These are phyloP conservation scores for Willisornis vidua DNA, from an alignment of 2,113 vertebrate genomes.

Conservation along the genomic window DNA sequence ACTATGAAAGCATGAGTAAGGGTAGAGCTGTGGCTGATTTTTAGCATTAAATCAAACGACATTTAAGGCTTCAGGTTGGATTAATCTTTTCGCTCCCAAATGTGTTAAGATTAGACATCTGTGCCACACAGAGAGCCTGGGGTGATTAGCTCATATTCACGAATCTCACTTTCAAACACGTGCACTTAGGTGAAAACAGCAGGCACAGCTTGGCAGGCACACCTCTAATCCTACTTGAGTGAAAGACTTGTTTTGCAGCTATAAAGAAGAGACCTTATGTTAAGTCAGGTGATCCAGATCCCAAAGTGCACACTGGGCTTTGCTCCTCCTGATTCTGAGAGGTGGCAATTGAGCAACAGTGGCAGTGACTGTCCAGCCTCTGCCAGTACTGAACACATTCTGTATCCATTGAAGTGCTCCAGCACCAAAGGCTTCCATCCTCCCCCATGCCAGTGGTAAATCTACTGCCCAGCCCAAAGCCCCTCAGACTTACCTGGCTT, in stretches of 20 bases:
- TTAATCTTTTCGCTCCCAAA: background rate
- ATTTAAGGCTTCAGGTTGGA: background rate
- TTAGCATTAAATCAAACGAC: background rate
- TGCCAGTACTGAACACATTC: background rate
- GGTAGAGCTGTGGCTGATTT: background rate
- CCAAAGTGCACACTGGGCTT: background rate
- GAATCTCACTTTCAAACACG: background rate
- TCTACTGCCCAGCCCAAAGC: background rate
- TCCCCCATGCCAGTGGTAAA: background rate
- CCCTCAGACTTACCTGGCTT: slow-evolving; percentile 51
- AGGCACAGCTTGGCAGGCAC: background rate
- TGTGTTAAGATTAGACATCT: background rate
- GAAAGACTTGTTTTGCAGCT: background rate
- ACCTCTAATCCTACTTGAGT: background rate
- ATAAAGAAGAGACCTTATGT: background rate
- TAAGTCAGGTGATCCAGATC: background rate
- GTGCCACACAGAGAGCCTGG: background rate
- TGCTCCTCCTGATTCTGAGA: background rate
- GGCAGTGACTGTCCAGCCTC: background rate
- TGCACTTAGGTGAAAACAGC: background rate
- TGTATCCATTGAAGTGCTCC: background rate
- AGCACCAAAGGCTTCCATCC: background rate
- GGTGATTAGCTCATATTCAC: background rate
- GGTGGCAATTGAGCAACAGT: background rate
- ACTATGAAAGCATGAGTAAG: background rate